phyloP scores from a whole-genome alignment of 1,140 invertebrate genomes.

The Conus ventricosus region DNA sequence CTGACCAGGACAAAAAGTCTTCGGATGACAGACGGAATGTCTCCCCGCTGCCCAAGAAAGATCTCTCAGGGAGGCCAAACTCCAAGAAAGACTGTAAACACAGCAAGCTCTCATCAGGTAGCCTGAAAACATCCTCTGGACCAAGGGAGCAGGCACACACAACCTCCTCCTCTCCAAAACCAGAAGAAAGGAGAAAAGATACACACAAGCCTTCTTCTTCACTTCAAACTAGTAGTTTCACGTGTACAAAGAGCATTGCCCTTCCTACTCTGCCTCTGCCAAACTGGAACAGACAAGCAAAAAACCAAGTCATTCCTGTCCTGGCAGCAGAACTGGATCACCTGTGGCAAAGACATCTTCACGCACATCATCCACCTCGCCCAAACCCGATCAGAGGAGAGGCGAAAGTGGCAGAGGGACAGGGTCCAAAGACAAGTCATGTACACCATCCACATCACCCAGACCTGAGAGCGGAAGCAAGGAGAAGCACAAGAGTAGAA shows the following conservation, averaged over 20 bases:
- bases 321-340: neutral
- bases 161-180: neutral
- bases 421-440: neutral
- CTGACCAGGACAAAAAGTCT: neutral
- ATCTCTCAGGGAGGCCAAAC: neutral
- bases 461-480: neutral
- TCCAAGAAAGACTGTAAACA: neutral
- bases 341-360: neutral
- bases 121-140: neutral
- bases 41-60: neutral
- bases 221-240: neutral
- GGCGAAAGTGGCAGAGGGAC: neutral
- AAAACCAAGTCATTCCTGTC: neutral
- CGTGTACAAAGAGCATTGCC: neutral
- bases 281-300: neutral
- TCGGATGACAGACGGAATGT: neutral
- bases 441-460: neutral
- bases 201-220: neutral
- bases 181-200: neutral
- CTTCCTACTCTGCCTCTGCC: neutral
- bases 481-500: neutral
- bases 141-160: neutral
- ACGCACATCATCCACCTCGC: neutral
- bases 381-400: neutral
- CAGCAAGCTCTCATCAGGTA: neutral